These are phyloP conservation scores for Pica pica DNA, from an alignment of 2,113 vertebrate species.

Conservation along the genomic window DNA sequence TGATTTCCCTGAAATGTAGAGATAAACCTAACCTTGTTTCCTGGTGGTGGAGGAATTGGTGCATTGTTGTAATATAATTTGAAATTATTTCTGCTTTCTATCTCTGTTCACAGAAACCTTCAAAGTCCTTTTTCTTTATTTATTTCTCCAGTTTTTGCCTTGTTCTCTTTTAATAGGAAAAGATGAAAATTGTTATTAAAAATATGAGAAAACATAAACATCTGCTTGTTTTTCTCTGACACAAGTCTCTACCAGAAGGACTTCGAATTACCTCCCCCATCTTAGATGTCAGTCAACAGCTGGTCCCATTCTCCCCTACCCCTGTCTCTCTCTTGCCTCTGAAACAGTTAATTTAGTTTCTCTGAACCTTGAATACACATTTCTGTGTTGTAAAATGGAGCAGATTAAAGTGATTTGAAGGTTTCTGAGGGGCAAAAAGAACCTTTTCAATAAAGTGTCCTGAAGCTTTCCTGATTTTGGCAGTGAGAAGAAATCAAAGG, in stretches of 20 bases:
- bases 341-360: background rate
- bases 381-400: background rate
- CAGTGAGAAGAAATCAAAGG: background rate
- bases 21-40: background rate
- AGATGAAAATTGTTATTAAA: background rate
- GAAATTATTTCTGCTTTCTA: background rate
- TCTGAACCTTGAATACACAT: background rate
- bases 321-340: background rate
- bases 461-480: background rate
- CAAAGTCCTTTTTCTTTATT: background rate
- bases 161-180: background rate
- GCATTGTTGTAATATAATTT: background rate
- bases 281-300: background rate
- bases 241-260: background rate
- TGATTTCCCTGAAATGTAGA: slow-evolving; percentile 10
- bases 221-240: background rate
- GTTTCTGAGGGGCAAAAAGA: background rate
- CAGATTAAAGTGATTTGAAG: background rate
- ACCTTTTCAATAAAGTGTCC: background rate
- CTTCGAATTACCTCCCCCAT: background rate
- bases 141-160: background rate
- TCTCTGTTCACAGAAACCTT: background rate
- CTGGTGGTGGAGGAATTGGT: background rate
- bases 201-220: background rate
- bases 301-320: background rate